Percentiles rank a stretch among this genome's conserved stretches.
phyloP scores from a whole-genome alignment of 2,113 vertebrate species.

The Typhlomys cinereus region DNA sequence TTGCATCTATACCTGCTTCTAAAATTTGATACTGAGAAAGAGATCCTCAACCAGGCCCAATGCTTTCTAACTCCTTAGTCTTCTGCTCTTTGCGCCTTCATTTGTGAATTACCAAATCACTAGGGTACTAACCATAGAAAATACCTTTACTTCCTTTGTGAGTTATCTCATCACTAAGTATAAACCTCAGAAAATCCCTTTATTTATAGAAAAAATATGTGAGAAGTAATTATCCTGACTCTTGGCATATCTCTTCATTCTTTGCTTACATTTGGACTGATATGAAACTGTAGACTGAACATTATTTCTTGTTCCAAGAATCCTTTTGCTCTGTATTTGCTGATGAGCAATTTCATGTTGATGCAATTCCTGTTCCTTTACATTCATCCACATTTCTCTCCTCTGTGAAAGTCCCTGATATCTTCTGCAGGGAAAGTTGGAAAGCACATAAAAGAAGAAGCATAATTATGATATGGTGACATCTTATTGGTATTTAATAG shows the following conservation, averaged over 20 bases:
- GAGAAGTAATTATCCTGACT: not conserved
- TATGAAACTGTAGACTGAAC: not conserved
- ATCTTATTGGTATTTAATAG: not conserved
- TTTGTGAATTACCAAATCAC: not conserved
- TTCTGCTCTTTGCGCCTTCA: not conserved
- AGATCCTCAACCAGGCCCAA: not conserved
- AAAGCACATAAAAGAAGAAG: slow-evolving; percentile 3
- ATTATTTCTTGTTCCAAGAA: not conserved
- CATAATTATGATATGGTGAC: not conserved
- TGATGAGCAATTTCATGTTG: not conserved
- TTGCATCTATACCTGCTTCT: not conserved
- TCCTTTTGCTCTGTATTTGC: not conserved
- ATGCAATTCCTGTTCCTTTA: slow-evolving; percentile 24
- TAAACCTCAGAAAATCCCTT: no score
- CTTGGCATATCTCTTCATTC: not conserved
- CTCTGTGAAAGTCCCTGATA: not conserved
- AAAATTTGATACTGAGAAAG: not conserved
- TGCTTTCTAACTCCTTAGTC: not conserved
- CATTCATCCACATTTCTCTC: not conserved
- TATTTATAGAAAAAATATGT: not conserved
- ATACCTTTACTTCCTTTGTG: not conserved
- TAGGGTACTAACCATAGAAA: not conserved
- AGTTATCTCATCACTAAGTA: not conserved
- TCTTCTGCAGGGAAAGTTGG: not conserved
- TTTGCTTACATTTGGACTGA: not conserved